Evolutionary conservation across 2,797 vertebrate genomes (phyloP), one percentile per base, ranked within the genome.

Genomic region (Alexandromys oeconomus): DNA sequence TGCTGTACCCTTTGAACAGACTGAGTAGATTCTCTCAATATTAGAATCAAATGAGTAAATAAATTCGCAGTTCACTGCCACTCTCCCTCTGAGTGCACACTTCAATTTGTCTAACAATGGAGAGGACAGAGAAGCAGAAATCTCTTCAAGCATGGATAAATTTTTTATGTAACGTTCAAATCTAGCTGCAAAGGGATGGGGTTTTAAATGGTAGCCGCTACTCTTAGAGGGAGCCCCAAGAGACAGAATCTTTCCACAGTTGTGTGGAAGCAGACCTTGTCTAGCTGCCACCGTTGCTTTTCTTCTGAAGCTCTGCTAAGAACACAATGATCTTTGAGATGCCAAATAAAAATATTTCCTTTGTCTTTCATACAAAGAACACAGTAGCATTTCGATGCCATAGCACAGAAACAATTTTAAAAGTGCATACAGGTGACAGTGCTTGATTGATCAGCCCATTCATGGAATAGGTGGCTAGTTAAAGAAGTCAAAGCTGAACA

Each of bases 51-150:
- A 99, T 99, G 99, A 99, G 99, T 99, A 99, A 99, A 99, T 99
- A 99, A 99, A 99, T 99, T 99, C 99, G 98, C 98, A 99, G 98
- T 99, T 99, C 99, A 99, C 99, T 97, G 96, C 98, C 98, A 97
- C 99, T 98, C 99, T 99, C 98, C 99, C 99, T 99, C 99, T 98
- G 98, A 98, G 99, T 98, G 97, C 98, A 98, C 98, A 98, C 99
- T 99, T 99, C 99, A 99, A 99, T 99, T 99, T 99, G 99, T 99
- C 99, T 99, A 98, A 99, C 99, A 99, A 99, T 99, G 99, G 99
- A 99, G 98, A 98, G 98, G 98, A 99, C 99, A 98, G 99, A 98
- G 98, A 98, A 97, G 98, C 98, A 97, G 98, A 98, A 99, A 99
- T 99, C 99, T 99, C 99, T 99, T 98, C 99, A 99, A 99, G 99